These are phyloP conservation scores for Epinotia nisella DNA, from an alignment of 2,888 invertebrate genomes.

Conservation along the genomic window DNA sequence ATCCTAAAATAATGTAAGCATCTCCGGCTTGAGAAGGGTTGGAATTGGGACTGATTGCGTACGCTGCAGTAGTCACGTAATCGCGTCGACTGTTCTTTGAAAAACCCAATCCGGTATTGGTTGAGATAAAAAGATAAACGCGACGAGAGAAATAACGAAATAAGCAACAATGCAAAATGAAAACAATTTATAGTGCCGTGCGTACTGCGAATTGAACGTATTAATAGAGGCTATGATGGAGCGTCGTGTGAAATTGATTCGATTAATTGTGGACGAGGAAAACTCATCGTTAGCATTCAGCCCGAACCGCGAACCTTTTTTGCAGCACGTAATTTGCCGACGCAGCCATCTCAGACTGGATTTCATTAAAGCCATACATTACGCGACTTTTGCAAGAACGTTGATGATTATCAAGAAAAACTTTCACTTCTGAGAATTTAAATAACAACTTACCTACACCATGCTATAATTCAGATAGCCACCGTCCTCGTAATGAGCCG, in stretches of 20 bases:
- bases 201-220: constrained; percentile 26
- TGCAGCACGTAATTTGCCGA: constrained; percentile 30
- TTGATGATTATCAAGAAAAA: constrained; percentile 41
- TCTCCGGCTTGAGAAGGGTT: constrained; percentile 41
- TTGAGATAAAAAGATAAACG: constrained; percentile 34
- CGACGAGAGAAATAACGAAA: constrained; percentile 22
- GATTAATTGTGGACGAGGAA: constrained; percentile 40
- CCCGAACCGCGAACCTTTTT: constrained; percentile 31
- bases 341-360: constrained; percentile 24
- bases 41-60: constrained; percentile 39
- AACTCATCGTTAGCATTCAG: constrained; percentile 37
- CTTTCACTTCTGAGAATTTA: constrained; percentile 43
- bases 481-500: constrained; percentile 8
- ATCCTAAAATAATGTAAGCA: constrained; percentile 16
- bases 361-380: constrained; percentile 40
- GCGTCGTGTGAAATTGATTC: constrained; percentile 38
- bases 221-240: constrained; percentile 29
- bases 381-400: constrained; percentile 39
- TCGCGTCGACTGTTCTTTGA: constrained; percentile 13
- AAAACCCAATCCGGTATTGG: constrained; percentile 39
- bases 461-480: constrained; percentile 27
- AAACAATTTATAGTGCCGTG: constrained; percentile 23
- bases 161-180: constrained; percentile 38
- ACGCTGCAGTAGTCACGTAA: constrained; percentile 41
- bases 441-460: constrained; percentile 30